Percentiles rank a stretch among this genome's conserved stretches.
Conservation (phyloP, 2,888 invertebrate genomes). For the Crematogaster levior region DNA sequence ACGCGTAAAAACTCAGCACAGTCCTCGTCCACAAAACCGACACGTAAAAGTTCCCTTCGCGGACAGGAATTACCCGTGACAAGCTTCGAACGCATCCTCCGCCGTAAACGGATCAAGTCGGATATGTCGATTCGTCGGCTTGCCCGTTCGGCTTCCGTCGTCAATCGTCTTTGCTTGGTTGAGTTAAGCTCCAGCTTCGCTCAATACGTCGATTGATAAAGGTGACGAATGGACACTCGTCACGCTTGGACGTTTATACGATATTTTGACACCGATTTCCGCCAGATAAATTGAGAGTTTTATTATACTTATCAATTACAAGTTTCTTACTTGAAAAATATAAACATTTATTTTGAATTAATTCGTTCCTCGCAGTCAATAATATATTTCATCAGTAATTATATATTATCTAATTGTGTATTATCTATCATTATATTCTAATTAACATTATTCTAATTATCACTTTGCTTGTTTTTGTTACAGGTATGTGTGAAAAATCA, state of each 20-base stretch:
- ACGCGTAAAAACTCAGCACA: background rate
- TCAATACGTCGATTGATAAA: constrained; percentile 19
- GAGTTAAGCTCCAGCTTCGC: constrained; percentile 9
- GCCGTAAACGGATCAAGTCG: constrained; percentile 34
- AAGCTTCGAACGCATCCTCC: background rate
- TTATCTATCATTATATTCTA: background rate
- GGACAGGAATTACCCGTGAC: background rate
- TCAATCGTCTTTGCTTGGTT: constrained; percentile 27
- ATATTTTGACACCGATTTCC: background rate
- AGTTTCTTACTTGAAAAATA: background rate
- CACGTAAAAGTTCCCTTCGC: background rate
- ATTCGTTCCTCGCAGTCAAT: background rate
- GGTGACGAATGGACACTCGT: constrained; percentile 6
- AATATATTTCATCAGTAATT: background rate
- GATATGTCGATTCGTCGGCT: constrained; percentile 35
- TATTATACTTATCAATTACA: background rate
- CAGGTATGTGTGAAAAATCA: constrained; percentile 20
- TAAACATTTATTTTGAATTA: background rate
- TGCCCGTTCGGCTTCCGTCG: constrained; percentile 10
- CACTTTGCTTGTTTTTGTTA: background rate
- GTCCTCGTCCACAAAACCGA: background rate
- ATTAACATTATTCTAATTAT: background rate
- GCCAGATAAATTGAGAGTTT: background rate
- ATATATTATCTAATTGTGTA: background rate
- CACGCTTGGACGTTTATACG: background rate